These are phyloP conservation scores for Dendronephthya gigantea DNA, from an alignment of 64 coral and sea anemone genomes.

Conservation along the genomic window DNA sequence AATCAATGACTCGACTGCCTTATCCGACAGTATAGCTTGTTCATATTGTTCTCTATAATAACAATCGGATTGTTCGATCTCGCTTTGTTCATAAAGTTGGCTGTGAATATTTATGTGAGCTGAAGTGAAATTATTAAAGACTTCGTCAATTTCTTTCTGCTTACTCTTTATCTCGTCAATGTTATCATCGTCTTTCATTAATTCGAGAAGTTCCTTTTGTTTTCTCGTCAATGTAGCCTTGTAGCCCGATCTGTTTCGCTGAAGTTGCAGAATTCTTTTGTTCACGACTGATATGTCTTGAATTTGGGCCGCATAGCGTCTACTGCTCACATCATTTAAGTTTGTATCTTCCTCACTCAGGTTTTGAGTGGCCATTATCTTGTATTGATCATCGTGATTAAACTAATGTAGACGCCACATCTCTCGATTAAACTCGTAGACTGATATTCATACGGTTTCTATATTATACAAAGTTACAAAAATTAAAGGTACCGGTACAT, in stretches of 20 bases:
- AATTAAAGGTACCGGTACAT: too few species aligned
- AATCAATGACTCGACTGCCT: not conserved
- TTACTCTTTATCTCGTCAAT: not conserved
- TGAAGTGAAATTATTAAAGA: not conserved
- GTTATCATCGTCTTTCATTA: not conserved
- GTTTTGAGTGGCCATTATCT: not conserved
- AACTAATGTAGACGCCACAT: not conserved
- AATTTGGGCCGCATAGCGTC: not conserved
- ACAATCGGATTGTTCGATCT: not conserved
- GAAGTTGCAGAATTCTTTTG: not conserved
- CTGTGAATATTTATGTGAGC: not conserved
- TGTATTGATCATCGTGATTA: not conserved
- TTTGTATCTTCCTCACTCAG: not conserved
- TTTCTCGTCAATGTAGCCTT: not conserved
- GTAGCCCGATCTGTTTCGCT: not conserved
- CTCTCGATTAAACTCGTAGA: not conserved
- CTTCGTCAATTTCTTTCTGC: not conserved
- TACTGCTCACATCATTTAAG: not conserved
- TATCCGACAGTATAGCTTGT: not conserved
- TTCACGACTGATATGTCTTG: not conserved
- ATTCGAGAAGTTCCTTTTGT: not conserved
- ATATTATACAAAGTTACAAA: too few species aligned
- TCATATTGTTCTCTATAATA: not conserved
- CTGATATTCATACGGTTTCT: too few species aligned
- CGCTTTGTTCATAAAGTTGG: not conserved